Evolutionary conservation across 2,113 vertebrate genomes (phyloP), one percentile per base, ranked within the genome.

Genomic region (Synchiropus splendidus): DNA sequence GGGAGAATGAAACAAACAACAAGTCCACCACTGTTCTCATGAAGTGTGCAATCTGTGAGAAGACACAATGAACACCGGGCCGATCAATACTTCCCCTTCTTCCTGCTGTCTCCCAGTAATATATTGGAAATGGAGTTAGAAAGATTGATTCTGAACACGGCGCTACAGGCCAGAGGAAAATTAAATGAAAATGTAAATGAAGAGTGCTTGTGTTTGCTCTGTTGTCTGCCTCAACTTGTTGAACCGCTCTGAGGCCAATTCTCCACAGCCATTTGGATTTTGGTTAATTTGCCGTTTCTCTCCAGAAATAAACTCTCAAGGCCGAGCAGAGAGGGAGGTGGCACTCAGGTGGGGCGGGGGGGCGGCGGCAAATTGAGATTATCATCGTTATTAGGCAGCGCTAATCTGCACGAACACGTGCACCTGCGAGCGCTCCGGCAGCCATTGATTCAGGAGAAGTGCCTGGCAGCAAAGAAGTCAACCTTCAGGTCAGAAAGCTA

Each of bases 121-220:
- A 84, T 83, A 85, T 83, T 82, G 79, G 77, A 86, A 83, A 85
- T 77, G 69, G 80, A 86, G 80, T 83, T 83, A 80, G 76, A 80
- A 74, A 79, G 73, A 85, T 83, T 82, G 83, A 85, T 85, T 84
- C 61, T 76, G 70, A 74, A 75, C 57, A 59, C 61, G 54, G 57
- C 35, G 77, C 77, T 81, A 75, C 60, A 64, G 75, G 79, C 71
- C 77, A 78, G 64, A 64, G 64, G 65, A 79, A 81, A 84, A 85
- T 85, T 67, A 85, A 82, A 83, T 82, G 70, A 85, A 84, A 83
- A 86, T 85, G 81, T 81, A 83, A 83, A 86, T 83, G 72, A 83
- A 73, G 53, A 58, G 64, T 56, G 57, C 47, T 44, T 46, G 47
- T 65, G 45, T 70, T 71, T 62, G 64, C 39, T 48, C 35, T 46